Conservation (phyloP, 2,888 invertebrate genomes). For the Leptarthrus brevirostris region DNA sequence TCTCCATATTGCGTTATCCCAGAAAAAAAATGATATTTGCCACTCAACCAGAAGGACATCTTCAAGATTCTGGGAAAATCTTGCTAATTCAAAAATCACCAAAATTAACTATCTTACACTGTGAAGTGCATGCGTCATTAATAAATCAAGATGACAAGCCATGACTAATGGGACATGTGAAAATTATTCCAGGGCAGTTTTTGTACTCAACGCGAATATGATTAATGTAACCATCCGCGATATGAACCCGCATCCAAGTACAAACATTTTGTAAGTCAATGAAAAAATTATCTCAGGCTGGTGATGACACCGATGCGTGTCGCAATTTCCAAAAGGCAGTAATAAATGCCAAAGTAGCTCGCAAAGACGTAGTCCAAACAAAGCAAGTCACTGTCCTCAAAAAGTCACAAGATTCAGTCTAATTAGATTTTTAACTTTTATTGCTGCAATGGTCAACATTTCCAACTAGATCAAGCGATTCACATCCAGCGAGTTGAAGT, state of each 20-base stretch:
- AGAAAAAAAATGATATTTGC: too few species aligned
- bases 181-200: background rate
- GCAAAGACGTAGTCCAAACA: conserved; percentile 20
- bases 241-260: conserved; percentile 8
- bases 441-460: too few species aligned
- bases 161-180: conserved; percentile 28
- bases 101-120: background rate
- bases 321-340: background rate
- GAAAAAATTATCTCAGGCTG: background rate
- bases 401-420: too few species aligned
- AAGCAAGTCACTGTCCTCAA: conserved; percentile 3
- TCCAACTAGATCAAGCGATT: background rate
- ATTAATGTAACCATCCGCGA: conserved; percentile 9
- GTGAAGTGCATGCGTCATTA: conserved; percentile 2
- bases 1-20: too few species aligned
- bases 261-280: conserved; percentile 14
- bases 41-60: too few species aligned
- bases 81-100: too few species aligned
- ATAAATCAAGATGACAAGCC: conserved; percentile 28
- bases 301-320: conserved; percentile 7
- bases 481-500: background rate
- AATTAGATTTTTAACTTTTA: too few species aligned
- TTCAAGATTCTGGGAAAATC: too few species aligned
- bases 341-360: too few species aligned
- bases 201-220: conserved; percentile 6